Base-by-base conservation (phyloP, 1,140 invertebrate species). In the Drosophila lacteicornis region DNA sequence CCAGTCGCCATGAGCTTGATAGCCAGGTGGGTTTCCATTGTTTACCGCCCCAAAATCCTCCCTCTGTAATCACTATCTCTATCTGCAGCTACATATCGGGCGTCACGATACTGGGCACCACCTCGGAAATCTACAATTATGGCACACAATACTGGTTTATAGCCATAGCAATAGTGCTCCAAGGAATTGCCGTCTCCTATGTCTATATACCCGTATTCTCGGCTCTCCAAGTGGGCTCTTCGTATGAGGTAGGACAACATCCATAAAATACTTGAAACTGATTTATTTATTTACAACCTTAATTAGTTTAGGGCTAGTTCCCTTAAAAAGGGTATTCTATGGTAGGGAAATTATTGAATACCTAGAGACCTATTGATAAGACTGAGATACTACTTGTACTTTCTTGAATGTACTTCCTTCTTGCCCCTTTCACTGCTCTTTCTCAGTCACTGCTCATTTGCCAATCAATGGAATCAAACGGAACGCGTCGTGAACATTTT, bases 141-240 rank as follows among this genome's bases (percentile, higher is more conserved):
- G 97, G 97, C 3, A 96, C 96, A 1, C 96, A 97, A 86, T 97
- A 97, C 92, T 96, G 95, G 95, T 93, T 97, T 73, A 96, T 96
- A 25, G 94, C 96, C 13, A 93, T 97, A 40, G 94, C 95, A 2
- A 94, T 96, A 47, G 82, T 94, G 12, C 94, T 96, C 11, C 95
- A 96, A 68, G 94, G 97, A 33, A 87, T 96, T 4, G 93, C 96
- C 19, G 95, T 97, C 4, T 94, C 95, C 0, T 93, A 94, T 11
- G 94, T 97, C 8, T 98, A 97, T 91, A 93, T 98, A 38, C 97
- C 98, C 2, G 96, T 98, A 4, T 98, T 98, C 91, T 96, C 95
- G 75, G 95, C 95, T 13, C 93, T 98, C 1, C 94, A 96, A 85
- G 94, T 98, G 6, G 96, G 96, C 50, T 97, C 97, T 9, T 96